These are phyloP conservation scores for Esox niger DNA, from an alignment of 2,113 vertebrate genomes.

Conservation along the genomic window DNA sequence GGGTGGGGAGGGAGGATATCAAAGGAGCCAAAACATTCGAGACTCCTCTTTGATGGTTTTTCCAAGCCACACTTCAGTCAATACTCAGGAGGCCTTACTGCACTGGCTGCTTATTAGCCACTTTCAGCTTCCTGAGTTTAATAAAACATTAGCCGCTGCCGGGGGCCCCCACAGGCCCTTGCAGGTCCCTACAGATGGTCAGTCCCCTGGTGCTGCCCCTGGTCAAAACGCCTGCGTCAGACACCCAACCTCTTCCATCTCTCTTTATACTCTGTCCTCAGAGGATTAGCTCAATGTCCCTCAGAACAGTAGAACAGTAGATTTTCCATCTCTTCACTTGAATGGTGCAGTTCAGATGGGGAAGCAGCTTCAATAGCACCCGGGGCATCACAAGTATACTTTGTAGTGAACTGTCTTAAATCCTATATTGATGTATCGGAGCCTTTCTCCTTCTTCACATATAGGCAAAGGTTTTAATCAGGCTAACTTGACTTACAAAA, in stretches of 20 bases:
- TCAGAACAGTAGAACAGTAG: background rate
- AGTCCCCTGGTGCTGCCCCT: background rate
- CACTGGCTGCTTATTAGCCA: background rate
- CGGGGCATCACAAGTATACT: background rate
- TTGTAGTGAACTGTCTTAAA: background rate
- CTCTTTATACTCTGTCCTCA: too few species aligned
- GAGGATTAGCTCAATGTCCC: background rate
- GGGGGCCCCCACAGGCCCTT: background rate
- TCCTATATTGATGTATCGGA: too few species aligned
- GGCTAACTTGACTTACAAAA: background rate
- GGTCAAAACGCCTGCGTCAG: background rate
- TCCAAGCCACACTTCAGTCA: background rate
- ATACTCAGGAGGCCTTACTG: background rate
- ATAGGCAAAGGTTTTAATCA: background rate
- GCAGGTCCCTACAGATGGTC: background rate
- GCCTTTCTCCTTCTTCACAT: background rate
- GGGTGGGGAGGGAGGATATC: background rate
- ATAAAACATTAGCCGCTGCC: background rate
- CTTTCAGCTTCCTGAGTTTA: background rate
- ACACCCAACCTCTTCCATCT: too few species aligned
- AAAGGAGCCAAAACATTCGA: background rate
- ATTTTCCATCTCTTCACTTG: background rate
- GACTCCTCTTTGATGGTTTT: slow-evolving; percentile 3
- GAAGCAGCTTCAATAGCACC: background rate
- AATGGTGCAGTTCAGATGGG: background rate